Evolutionary conservation across 1,140 invertebrate genomes (phyloP).

Genomic region (Brachionus rotundiformis): DNA sequence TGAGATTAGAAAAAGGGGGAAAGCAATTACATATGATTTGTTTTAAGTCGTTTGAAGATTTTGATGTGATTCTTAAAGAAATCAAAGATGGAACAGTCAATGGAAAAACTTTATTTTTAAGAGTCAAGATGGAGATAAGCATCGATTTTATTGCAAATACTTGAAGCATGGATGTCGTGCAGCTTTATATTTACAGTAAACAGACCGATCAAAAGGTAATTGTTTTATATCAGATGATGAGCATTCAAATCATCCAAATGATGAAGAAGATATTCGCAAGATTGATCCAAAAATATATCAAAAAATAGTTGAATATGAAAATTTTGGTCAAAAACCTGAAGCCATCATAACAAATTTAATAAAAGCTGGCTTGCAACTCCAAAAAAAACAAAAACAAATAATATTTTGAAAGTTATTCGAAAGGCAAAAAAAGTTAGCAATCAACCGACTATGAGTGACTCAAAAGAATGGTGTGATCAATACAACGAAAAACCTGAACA

Average conservation of each 20-base stretch:
- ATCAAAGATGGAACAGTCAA: background rate
- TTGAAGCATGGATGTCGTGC: background rate
- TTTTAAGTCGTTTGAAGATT: background rate
- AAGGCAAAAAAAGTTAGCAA: background rate
- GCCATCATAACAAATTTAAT: background rate
- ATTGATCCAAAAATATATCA: too few species aligned
- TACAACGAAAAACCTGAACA: background rate
- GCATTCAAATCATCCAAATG: background rate
- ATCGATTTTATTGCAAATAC: slow-evolving; percentile 27
- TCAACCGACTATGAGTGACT: background rate
- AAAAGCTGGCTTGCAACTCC: background rate
- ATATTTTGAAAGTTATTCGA: background rate
- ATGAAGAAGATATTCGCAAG: too few species aligned
- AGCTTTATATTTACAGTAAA: background rate
- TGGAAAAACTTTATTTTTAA: background rate
- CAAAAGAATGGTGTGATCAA: background rate
- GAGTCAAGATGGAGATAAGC: background rate
- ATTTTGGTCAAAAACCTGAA: background rate
- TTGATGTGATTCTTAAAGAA: slow-evolving; percentile 9
- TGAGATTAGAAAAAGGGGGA: background rate
- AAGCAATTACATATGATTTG: background rate
- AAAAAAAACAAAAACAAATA: background rate
- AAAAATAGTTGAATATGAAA: background rate
- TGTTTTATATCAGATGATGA: slow-evolving; percentile 19
- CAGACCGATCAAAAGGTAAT: background rate